Conservation (phyloP, 2,113 vertebrate genomes). For the Erpornis zantholeuca region DNA sequence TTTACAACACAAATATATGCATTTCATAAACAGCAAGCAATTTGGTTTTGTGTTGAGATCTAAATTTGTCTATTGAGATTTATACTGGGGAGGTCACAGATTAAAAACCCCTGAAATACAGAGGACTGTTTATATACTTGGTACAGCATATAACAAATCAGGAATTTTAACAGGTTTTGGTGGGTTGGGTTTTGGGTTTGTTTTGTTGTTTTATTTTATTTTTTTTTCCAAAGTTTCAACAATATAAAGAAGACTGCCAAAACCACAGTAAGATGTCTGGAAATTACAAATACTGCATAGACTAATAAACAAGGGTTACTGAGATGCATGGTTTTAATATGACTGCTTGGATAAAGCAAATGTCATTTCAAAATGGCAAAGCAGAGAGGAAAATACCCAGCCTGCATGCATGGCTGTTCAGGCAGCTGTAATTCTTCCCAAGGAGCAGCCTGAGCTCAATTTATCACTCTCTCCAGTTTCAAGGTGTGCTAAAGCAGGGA, state of each 20-base stretch:
- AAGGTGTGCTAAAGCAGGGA: background rate
- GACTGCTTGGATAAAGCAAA: background rate
- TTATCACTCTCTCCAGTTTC: background rate
- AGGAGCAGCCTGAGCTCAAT: background rate
- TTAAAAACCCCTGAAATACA: background rate
- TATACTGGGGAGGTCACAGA: background rate
- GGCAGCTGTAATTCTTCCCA: constrained; percentile 30
- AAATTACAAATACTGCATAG: background rate
- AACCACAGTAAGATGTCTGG: background rate
- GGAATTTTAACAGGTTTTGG: background rate
- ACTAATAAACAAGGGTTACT: background rate
- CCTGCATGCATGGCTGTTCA: background rate
- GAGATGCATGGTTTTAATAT: background rate
- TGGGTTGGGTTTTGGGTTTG: background rate
- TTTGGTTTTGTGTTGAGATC: background rate
- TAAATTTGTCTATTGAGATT: constrained; percentile 15
- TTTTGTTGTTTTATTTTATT: background rate
- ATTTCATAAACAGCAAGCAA: background rate
- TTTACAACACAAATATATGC: background rate
- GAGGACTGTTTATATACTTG: background rate
- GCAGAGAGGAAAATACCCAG: background rate
- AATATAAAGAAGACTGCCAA: background rate
- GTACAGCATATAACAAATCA: background rate
- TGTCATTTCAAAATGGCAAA: background rate
- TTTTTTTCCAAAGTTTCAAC: background rate